phyloP scores from a whole-genome alignment of 1,140 invertebrate species.

The Dreissena polymorpha region DNA sequence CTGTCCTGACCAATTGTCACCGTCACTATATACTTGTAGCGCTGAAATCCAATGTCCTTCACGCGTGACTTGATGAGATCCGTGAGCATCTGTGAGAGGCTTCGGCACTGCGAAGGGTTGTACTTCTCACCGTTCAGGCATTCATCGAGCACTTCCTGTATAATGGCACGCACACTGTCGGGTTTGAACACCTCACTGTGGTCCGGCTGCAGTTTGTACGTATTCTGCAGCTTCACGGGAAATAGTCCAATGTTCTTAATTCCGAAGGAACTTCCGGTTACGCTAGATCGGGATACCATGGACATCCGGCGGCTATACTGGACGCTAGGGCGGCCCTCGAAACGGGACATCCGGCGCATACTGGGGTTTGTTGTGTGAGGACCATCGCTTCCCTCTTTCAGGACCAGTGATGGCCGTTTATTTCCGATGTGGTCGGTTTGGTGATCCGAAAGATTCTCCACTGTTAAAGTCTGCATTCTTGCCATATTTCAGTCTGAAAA shows the following conservation, averaged over 20 bases:
- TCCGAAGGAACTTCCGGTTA: slow-evolving; percentile 47
- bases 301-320: slow-evolving; percentile 63
- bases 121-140: slow-evolving; percentile 68
- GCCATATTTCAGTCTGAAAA: slow-evolving; percentile 9
- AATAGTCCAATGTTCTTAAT: slow-evolving; percentile 50
- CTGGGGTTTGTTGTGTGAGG: slow-evolving; percentile 41
- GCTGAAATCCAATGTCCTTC: slow-evolving; percentile 65
- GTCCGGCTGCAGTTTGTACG: slow-evolving; percentile 64
- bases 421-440: background rate
- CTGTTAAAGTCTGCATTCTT: slow-evolving; percentile 37
- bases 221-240: slow-evolving; percentile 64
- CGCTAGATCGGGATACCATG: slow-evolving; percentile 54
- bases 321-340: slow-evolving; percentile 43
- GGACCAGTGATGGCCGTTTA: slow-evolving; percentile 40
- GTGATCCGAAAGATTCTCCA: slow-evolving; percentile 33
- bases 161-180: slow-evolving; percentile 56
- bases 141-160: slow-evolving; percentile 60
- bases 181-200: slow-evolving; percentile 63
- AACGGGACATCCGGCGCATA: slow-evolving; percentile 53
- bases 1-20: slow-evolving; percentile 71
- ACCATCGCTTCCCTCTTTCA: slow-evolving; percentile 25
- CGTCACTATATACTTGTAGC: slow-evolving; percentile 73
- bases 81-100: slow-evolving; percentile 62
- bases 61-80: slow-evolving; percentile 69
- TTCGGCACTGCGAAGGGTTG: slow-evolving; percentile 60